Conservation (phyloP, 2,888 invertebrate genomes). For the Hirtodrosophila duncani region DNA sequence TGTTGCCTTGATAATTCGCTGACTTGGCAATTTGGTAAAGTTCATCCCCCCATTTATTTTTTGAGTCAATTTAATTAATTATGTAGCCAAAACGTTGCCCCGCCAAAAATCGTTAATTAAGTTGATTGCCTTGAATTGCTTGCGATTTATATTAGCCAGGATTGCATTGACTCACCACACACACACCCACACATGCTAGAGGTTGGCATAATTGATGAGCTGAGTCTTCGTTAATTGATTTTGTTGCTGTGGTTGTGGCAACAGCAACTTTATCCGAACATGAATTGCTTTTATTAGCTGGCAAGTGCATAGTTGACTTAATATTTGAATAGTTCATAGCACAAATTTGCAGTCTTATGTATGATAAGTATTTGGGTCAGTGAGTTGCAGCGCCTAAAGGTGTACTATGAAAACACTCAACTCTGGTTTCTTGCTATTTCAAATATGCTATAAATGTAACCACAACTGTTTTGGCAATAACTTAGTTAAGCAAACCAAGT, state of each 20-base stretch:
- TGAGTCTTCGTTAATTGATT: slow-evolving; percentile 62
- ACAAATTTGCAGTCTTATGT: not conserved
- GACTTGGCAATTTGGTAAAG: slow-evolving; percentile 24
- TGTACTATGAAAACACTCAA: not conserved
- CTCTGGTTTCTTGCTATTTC: no score
- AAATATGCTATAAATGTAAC: no score
- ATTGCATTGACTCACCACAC: slow-evolving; percentile 44
- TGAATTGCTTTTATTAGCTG: slow-evolving; percentile 55
- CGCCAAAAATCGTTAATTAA: slow-evolving; percentile 69
- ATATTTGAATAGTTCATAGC: slow-evolving; percentile 40
- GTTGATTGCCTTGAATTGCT: slow-evolving; percentile 66
- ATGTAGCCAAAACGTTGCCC: slow-evolving; percentile 54
- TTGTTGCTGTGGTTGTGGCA: slow-evolving; percentile 25
- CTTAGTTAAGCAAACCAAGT: slow-evolving; percentile 6
- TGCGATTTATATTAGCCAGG: slow-evolving; percentile 60
- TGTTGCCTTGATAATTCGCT: slow-evolving; percentile 32
- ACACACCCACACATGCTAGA: not conserved
- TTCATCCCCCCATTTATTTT: no score
- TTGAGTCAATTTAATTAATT: slow-evolving; percentile 65
- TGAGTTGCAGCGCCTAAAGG: not conserved
- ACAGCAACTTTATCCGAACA: slow-evolving; percentile 25
- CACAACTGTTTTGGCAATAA: slow-evolving; percentile 14
- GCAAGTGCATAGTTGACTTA: slow-evolving; percentile 32
- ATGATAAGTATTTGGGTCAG: slow-evolving; percentile 5
- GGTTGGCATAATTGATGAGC: slow-evolving; percentile 53